Percentiles rank a stretch among this genome's conserved stretches.
phyloP scores from a whole-genome alignment of 1,140 invertebrate species.

The Camponotus pennsylvanicus region DNA sequence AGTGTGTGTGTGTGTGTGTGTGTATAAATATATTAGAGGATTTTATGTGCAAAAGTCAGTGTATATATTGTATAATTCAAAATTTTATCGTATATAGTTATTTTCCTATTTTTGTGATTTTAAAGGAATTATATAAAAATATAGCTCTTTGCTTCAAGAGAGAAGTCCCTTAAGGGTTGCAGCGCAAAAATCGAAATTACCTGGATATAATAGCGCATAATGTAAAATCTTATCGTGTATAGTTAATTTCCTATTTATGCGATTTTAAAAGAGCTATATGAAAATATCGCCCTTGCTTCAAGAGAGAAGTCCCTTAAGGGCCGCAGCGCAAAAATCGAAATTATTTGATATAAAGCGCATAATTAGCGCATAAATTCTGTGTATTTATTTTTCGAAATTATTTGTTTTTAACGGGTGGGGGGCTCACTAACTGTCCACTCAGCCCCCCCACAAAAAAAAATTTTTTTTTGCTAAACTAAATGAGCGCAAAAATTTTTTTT shows the following conservation, averaged over 20 bases:
- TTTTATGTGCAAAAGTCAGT: neutral
- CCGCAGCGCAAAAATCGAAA: neutral
- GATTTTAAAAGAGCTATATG: neutral
- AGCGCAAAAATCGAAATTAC: neutral
- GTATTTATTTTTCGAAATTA: neutral
- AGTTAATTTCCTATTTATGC: neutral
- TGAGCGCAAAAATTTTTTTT: neutral
- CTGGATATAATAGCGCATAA: neutral
- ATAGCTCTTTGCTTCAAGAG: neutral
- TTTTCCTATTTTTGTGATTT: neutral
- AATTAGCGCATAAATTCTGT: neutral
- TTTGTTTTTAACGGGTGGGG: neutral
- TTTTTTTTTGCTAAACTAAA: neutral
- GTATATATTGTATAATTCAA: neutral
- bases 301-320: neutral
- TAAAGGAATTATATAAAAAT: neutral
- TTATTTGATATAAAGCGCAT: neutral
- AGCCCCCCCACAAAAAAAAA: neutral
- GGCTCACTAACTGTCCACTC: neutral
- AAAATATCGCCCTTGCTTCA: neutral
- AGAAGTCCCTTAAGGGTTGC: neutral
- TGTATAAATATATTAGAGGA: neutral
- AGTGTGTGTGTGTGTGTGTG: too few species aligned
- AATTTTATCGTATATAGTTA: neutral
- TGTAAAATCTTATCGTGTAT: neutral